These are phyloP conservation scores for Phrynosoma blainvillii DNA, from an alignment of 2,113 vertebrate species.

Conservation along the genomic window DNA sequence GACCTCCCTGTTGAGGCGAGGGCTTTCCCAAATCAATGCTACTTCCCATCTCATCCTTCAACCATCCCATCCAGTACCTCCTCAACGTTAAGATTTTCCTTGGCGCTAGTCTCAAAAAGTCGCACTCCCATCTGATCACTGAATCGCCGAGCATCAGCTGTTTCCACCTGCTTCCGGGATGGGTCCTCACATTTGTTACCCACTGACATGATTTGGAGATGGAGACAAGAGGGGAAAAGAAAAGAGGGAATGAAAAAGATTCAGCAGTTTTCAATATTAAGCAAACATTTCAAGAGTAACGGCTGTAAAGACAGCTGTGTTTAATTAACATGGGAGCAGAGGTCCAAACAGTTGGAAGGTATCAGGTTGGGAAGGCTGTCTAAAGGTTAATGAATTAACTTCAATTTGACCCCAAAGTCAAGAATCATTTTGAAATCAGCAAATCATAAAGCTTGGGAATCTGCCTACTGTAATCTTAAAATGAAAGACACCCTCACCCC, in stretches of 20 bases:
- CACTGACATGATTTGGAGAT: slow-evolving; percentile 63
- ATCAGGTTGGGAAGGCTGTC: background rate
- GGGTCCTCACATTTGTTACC: slow-evolving; percentile 87
- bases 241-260: background rate
- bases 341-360: background rate
- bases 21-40: background rate
- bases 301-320: too few species aligned
- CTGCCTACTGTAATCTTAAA: background rate
- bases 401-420: background rate
- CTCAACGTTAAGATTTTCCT: slow-evolving; percentile 87
- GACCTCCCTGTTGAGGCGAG: too few species aligned
- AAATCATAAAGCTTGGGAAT: background rate
- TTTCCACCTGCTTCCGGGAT: slow-evolving; percentile 77
- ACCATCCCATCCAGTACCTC: slow-evolving; percentile 69
- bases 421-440: background rate
- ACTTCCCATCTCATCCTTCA: background rate
- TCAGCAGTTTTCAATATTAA: background rate
- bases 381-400: background rate
- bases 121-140: slow-evolving; percentile 82
- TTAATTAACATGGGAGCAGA: background rate
- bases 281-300: background rate
- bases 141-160: slow-evolving; percentile 79
- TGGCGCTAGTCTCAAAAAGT: slow-evolving; percentile 85
- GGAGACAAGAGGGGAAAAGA: background rate
- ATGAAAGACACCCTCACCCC: background rate